Evolutionary conservation across 2,888 invertebrate species (phyloP).

Genomic region (Unio delphinus): DNA sequence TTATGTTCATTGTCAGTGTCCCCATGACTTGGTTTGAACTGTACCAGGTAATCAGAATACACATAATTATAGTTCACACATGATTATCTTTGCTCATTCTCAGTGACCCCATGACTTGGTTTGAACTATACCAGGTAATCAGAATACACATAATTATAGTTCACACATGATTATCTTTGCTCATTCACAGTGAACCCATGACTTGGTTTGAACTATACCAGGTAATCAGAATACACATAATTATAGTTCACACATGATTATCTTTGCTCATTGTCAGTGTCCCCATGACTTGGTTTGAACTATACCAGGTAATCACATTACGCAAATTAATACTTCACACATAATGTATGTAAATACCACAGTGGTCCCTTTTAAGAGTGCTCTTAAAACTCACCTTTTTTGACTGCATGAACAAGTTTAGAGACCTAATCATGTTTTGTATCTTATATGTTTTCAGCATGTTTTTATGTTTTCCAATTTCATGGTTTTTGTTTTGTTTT

Average conservation of each 20-base stretch:
- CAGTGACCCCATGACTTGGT: conserved; percentile 52
- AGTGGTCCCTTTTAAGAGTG: too few species aligned
- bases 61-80: background rate
- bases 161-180: too few species aligned
- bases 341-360: background rate
- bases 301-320: conserved; percentile 36
- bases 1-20: conserved; percentile 46
- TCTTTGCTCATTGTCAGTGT: conserved; percentile 45
- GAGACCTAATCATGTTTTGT: too few species aligned
- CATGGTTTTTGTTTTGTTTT: too few species aligned
- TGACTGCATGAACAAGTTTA: too few species aligned
- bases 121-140: conserved; percentile 45
- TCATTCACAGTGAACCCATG: conserved; percentile 47
- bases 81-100: conserved; percentile 37
- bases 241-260: too few species aligned
- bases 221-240: conserved; percentile 16
- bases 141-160: background rate
- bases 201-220: conserved; percentile 51
- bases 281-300: conserved; percentile 51
- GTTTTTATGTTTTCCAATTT: too few species aligned
- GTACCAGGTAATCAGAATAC: conserved; percentile 31
- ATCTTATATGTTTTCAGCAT: too few species aligned
- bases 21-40: conserved; percentile 53
- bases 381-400: too few species aligned
- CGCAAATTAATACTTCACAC: background rate